These are phyloP conservation scores for Ptilorrhoa leucosticta DNA, from an alignment of 2,113 vertebrate genomes.

Conservation along the genomic window DNA sequence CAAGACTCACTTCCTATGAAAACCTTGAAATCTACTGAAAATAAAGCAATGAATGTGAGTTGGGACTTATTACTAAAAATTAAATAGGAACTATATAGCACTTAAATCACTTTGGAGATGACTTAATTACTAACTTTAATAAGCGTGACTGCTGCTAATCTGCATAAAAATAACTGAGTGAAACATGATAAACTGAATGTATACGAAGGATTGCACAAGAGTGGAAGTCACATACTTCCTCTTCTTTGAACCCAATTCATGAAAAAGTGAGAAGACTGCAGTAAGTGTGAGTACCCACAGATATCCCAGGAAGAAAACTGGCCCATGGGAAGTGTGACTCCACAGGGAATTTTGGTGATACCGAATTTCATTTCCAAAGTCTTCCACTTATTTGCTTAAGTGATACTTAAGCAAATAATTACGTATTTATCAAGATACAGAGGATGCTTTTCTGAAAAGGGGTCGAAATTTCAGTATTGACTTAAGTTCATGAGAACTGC, in stretches of 20 bases:
- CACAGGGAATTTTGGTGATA: not conserved
- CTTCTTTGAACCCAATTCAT: not conserved
- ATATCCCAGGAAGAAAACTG: not conserved
- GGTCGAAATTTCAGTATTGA: not conserved
- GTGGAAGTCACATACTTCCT: not conserved
- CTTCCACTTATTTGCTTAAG: no score
- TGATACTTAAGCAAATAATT: not conserved
- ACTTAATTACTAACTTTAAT: not conserved
- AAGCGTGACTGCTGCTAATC: not conserved
- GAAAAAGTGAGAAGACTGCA: not conserved
- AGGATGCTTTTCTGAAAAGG: not conserved
- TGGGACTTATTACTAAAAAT: not conserved
- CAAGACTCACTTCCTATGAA: not conserved
- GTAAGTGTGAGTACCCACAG: not conserved
- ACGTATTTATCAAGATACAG: not conserved
- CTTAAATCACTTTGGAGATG: not conserved
- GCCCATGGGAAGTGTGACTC: not conserved
- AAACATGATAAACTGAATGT: not conserved
- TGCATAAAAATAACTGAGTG: not conserved
- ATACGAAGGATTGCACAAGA: not conserved
- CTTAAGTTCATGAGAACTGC: not conserved
- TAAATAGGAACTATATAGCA: not conserved
- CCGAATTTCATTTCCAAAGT: not conserved
- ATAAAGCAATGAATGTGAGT: not conserved
- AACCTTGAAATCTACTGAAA: not conserved